Percentiles rank a stretch among this genome's conserved stretches.
These are phyloP conservation scores for Blastobasis lacticolella DNA, from an alignment of 2,888 invertebrate species.

Conservation along the genomic window DNA sequence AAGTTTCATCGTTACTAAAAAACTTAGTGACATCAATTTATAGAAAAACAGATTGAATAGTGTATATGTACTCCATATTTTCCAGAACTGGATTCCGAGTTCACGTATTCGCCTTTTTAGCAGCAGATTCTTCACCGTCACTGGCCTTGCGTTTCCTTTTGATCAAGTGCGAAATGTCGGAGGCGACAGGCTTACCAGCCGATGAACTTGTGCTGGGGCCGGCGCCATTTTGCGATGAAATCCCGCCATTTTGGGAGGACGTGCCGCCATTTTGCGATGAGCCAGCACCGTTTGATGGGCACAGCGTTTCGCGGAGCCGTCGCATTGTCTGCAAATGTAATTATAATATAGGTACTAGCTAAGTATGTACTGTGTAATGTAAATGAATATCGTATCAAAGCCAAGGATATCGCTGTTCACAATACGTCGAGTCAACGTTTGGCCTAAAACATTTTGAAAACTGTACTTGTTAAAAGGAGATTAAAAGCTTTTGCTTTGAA, in stretches of 20 bases:
- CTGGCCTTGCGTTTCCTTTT: constrained; percentile 83
- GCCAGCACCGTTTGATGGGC: constrained; percentile 40
- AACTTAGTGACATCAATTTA: too few relatives aligned
- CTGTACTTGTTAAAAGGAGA: too few relatives aligned
- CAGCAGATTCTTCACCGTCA: constrained; percentile 73
- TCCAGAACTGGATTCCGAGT: constrained; percentile 4
- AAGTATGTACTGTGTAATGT: not conserved
- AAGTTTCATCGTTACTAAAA: too few relatives aligned
- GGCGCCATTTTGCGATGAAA: constrained; percentile 19
- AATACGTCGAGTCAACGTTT: too few relatives aligned
- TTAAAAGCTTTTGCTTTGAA: too few relatives aligned
- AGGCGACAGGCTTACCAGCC: constrained; percentile 76
- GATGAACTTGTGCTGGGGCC: constrained; percentile 22
- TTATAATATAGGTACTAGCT: too few relatives aligned
- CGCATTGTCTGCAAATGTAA: constrained; percentile 47
- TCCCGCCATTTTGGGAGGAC: too few relatives aligned
- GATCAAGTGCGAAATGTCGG: constrained; percentile 88
- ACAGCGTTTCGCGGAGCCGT: constrained; percentile 50
- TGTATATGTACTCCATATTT: too few relatives aligned
- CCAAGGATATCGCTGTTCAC: too few relatives aligned
- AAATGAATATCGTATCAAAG: not conserved
- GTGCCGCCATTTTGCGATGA: constrained; percentile 16
- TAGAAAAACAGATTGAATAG: too few relatives aligned
- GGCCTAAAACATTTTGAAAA: too few relatives aligned
- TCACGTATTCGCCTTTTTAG: constrained; percentile 74